These are phyloP conservation scores for Onychorhynchus coronatus DNA, from an alignment of 2,113 vertebrate genomes.

Conservation along the genomic window DNA sequence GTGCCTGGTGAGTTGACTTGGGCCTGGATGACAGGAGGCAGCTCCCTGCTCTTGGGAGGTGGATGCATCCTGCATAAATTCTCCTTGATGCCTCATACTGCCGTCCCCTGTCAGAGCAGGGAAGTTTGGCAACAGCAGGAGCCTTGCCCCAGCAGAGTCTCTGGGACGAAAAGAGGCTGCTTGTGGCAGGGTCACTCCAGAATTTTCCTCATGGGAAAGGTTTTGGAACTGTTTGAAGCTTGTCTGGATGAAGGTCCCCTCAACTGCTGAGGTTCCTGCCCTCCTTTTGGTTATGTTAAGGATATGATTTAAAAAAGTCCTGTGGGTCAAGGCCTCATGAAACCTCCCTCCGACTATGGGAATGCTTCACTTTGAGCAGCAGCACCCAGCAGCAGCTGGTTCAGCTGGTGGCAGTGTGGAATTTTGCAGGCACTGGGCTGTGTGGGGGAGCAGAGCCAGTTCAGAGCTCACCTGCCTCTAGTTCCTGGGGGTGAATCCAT, in stretches of 20 bases:
- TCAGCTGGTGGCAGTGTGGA: not conserved
- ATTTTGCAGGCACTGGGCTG: not conserved
- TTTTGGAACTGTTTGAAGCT: not conserved
- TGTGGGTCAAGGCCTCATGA: not conserved
- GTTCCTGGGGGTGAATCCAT: not conserved
- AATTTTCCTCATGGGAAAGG: not conserved
- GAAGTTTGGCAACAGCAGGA: not conserved
- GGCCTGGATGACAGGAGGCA: rapidly evolving
- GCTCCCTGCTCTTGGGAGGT: not conserved
- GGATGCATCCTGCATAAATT: not conserved
- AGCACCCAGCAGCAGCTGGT: not conserved
- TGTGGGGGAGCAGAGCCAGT: not conserved
- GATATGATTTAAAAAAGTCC: not conserved
- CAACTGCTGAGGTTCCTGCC: not conserved
- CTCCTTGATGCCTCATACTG: not conserved
- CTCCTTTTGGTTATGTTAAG: not conserved
- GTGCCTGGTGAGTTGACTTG: not conserved
- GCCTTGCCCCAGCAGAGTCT: not conserved
- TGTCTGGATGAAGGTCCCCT: not conserved
- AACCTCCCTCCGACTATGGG: not conserved
- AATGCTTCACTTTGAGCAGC: not conserved
- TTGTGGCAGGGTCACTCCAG: not conserved
- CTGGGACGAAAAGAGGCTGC: not conserved
- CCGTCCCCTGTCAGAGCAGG: not conserved
- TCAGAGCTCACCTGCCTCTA: not conserved